Evolutionary conservation across 2,113 vertebrate species (phyloP), one percentile per base, ranked within the genome.

Genomic region (Garra rufa): DNA sequence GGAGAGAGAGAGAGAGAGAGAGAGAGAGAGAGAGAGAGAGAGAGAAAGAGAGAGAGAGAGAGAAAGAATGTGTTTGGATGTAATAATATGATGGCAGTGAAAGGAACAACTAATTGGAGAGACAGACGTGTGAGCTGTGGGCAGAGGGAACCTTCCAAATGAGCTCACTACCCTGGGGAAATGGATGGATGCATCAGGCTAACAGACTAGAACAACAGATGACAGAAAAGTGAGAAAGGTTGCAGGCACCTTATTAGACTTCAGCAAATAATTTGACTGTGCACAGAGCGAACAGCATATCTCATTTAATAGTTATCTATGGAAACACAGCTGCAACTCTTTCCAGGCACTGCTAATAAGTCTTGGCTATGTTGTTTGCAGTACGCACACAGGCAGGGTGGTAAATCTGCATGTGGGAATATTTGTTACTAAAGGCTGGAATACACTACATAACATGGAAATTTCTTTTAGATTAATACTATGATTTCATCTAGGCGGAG

Each of bases 171-270:
- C 34, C 38, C 24, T 38, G 76, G 65, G 52, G 52, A 57, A 57
- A 85, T 84, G 75, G 50, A 52, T 43, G 48, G 61, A 43, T 44
- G 61, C 74, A 30, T 44, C 38, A 46, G 76, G 38, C 65, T 73
- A 85, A 85, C 76, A 85, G 83, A 79, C 67, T 30, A 79, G 59
- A 70, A 77, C 74, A 19, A 34, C 65, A 84, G 52, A 76, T 6
- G 61, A 55, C 75, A 26, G 38, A 81, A 81, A 52, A 61, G 50
- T 7, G 26, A 57, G 77, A 73, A 61, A 46, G 44, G 46, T 38
- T 57, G 28, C 75, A 85, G 83, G 71, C 13, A 48, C 76, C 67
- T 85, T 71, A 85, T 80, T 80, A 80, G 34, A 43, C 43, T 26
- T 85, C 41, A 30, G 77, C 48, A 85, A 80, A 61, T 34, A 34